A percentile compares a stretch with the other conserved stretches of the same genome.
phyloP scores from a whole-genome alignment of 2,797 vertebrate genomes.

The Siniperca obscura region DNA sequence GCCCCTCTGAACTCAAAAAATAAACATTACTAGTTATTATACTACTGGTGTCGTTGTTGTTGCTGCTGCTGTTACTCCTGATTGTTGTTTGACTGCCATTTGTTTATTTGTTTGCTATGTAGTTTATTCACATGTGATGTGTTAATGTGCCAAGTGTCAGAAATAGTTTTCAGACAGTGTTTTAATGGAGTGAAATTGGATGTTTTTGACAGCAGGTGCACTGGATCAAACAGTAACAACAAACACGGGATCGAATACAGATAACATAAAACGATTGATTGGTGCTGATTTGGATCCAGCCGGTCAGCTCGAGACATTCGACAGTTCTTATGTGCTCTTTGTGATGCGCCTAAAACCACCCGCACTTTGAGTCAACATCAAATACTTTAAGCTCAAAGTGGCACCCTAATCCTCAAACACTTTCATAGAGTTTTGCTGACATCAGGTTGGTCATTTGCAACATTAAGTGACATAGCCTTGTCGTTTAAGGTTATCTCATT shows the following conservation, averaged over 20 bases:
- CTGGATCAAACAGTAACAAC: background rate
- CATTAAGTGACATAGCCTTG: background rate
- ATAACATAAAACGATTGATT: background rate
- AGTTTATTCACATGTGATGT: background rate
- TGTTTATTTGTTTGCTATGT: background rate
- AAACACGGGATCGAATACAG: background rate
- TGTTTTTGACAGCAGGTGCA: background rate
- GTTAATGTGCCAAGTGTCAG: background rate
- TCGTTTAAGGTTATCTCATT: background rate
- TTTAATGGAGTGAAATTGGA: background rate
- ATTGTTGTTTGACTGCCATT: background rate
- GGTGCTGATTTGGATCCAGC: constrained; percentile 2
- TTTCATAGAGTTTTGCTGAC: background rate
- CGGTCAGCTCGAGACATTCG: background rate
- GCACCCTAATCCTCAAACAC: background rate
- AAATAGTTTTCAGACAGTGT: background rate
- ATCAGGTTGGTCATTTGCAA: background rate
- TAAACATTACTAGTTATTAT: background rate
- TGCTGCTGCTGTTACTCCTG: background rate
- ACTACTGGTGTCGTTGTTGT: background rate
- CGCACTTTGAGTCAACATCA: background rate
- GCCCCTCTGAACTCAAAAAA: background rate
- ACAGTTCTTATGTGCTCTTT: too few relatives aligned
- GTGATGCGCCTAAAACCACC: background rate
- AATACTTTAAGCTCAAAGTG: background rate